Base-by-base conservation (phyloP, 2,888 invertebrate species). In the Fabriciana adippe region DNA sequence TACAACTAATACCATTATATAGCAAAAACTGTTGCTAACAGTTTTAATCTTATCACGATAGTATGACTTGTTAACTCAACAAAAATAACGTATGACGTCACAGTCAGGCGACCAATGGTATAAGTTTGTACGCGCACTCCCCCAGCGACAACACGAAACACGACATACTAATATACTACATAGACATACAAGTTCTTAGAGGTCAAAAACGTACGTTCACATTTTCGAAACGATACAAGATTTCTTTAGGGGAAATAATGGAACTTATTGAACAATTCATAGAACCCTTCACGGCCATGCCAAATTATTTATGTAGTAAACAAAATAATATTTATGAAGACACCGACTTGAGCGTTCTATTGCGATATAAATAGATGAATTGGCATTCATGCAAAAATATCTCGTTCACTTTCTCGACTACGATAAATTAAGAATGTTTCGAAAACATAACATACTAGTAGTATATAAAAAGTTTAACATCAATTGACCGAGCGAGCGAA, bases 81-180 rank as follows among this genome's bases (percentile, higher is more conserved):
- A 75, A 85, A 87, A 89, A 89, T 86, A 90, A 85, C 78, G 81
- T 48, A 76, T 87, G 87, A 89, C 88, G 88, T 89, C 89, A 89
- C 77, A 50, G 53, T 26, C 31, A 35, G 50, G 67, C 76, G 69
- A 73, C 91, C 90, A 91, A 92, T 90, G 69, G 78, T 72, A 76
- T 76, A 68, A 56, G 66, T 61, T 69, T 75, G 75, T 79, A 76
- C 73, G 78, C 81, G 74, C 90, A 91, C 89, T 90, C 92, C 91
- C 87, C 83, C 84, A 77, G 51, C 73, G 55, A 59, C 57, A 62
- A 50, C 53, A 65, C 60, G 47, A 13, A 59, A 50, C 55, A 67
- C 56, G 47, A 62, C 65, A 59, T 47, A 31, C 55, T 54, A 21
- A 15, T 50, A 15, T 47, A n/a, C 18, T 18, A 18, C 47, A 47